These are phyloP conservation scores for Amphipoea lucens DNA, from an alignment of 2,888 invertebrate genomes.

Conservation along the genomic window DNA sequence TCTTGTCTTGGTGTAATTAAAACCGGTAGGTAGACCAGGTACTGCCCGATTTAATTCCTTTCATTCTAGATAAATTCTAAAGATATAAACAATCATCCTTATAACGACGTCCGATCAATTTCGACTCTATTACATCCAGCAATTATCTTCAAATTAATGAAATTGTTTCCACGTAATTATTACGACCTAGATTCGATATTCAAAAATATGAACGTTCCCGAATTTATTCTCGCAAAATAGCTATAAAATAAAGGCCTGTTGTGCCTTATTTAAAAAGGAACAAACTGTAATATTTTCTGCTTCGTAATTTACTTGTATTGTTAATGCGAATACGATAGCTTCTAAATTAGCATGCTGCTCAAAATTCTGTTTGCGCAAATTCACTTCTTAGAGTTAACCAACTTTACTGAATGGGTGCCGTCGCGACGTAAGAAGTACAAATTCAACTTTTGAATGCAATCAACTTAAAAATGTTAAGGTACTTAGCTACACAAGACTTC, in stretches of 20 bases:
- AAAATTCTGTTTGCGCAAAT: slow-evolving; percentile 73
- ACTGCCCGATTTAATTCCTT: not conserved
- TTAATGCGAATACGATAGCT: slow-evolving; percentile 66
- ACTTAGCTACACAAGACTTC: slow-evolving; percentile 44
- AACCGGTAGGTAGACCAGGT: not conserved
- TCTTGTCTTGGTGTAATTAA: not conserved
- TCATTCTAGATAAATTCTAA: not conserved
- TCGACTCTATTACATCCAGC: slow-evolving; percentile 26
- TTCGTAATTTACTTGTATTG: slow-evolving; percentile 61
- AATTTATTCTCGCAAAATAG: slow-evolving; percentile 13
- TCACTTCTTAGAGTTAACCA: slow-evolving; percentile 62
- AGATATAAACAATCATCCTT: slow-evolving; percentile 18
- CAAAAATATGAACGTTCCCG: slow-evolving; percentile 14
- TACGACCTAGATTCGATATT: slow-evolving; percentile 11
- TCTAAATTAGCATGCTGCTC: slow-evolving; percentile 71
- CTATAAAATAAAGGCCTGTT: slow-evolving; percentile 1
- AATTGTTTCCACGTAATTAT: slow-evolving; percentile 21
- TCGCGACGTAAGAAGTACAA: slow-evolving; percentile 67
- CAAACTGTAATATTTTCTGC: slow-evolving; percentile 51
- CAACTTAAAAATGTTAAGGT: slow-evolving; percentile 67
- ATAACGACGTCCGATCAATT: slow-evolving; percentile 4
- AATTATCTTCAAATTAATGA: slow-evolving; percentile 40
- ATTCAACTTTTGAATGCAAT: slow-evolving; percentile 75
- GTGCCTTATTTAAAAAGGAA: slow-evolving; percentile 38
- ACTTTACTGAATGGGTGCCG: slow-evolving; percentile 68